Base-by-base conservation (phyloP, 1,140 invertebrate genomes). In the Lepidurus packardi region DNA sequence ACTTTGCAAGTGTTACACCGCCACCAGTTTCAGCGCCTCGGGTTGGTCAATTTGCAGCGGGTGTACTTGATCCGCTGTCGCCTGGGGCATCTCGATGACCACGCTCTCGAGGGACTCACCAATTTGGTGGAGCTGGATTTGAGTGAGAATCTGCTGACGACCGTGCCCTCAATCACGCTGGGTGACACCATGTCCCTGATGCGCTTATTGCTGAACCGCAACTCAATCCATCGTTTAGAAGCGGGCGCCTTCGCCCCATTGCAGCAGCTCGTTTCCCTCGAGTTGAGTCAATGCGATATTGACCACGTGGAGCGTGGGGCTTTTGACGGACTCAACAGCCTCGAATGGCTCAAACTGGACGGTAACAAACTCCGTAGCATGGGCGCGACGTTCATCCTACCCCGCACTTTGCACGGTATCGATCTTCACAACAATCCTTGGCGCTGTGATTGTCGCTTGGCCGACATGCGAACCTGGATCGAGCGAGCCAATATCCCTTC, bases 51-150 rank as follows among this genome's bases (percentile, higher is more conserved):
- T 85, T 86, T 96, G 75, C 94, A 97, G 82, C 91, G 93, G 82
- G 91, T 97, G 75, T 95, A 91, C 84, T 84, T 96, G 53, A 88
- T 91, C 41, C 88, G 89, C 79, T 95, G 93, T 83, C 88, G 90
- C 79, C 88, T 97, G 78, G 89, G 89, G 81, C 89, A 90, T 80
- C 90, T 96, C 78, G 91, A 94, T 81, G 89, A 90, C 78, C 87
- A 89, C 80, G 91, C 94, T 3, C 95, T 96, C 83, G 88, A 89
- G 42, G 93, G 94, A 1, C 87, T 97, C 34, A 91, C 91, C 9
- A 96, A 96, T 84, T 86, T 97, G 21, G 93, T 97, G 4, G 94
- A 96, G 84, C 85, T 97, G 80, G 94, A 97, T 86, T 86, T 97
- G 1, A 92, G 92, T 10, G 89, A 92, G 80, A 97, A 97, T 85